Base-by-base conservation (phyloP, 1,140 invertebrate species). In the Conopomorpha cramerella region DNA sequence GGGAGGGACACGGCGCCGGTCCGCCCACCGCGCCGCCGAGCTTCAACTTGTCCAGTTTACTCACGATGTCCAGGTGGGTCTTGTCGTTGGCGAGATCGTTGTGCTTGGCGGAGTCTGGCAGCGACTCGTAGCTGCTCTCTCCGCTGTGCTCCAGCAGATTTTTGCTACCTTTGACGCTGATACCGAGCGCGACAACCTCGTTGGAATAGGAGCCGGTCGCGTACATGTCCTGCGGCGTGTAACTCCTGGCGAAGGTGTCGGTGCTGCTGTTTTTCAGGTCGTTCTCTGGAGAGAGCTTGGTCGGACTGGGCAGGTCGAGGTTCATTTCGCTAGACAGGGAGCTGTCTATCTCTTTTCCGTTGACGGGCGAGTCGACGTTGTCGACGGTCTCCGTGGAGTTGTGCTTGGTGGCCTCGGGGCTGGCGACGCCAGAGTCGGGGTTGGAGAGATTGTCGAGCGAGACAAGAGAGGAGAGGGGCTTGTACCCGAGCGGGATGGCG, bases 261-360 rank as follows among this genome's bases (percentile, higher is more conserved):
- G 78, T 76, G 31, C 58, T 67, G 13, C 80, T 78, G 27, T 56
- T 66, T 27, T 63, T 66, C 3, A 55, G 55, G 0, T 61, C 57
- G 0, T 62, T 66, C 16, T 61, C 34, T 31, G 63, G 60, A 15
- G 42, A 49, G 32, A 54, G 53, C 34, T 53, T 37, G 10, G 13
- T 57, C 4, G 77, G 76, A 55, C 74, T 79, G 1, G 72, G 71
- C 18, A 80, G 58, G 27, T 82, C 80, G 17, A 81, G 51, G 41
- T 81, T 79, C 4, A 80, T 77, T 46, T 82, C 81, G 43, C 79
- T 81, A 2, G 79, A 81, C 1, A 78, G 58, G 0, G 79, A 78
- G 16, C 70, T 74, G 3, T 68, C 68, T 2, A 74, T 38, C 23
- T 77, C 72, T 28, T 78, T 77, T 12, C 66, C 67, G 11, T 73